These are phyloP conservation scores for Rhamnusium bicolor DNA, from an alignment of 2,888 invertebrate genomes.

Conservation along the genomic window DNA sequence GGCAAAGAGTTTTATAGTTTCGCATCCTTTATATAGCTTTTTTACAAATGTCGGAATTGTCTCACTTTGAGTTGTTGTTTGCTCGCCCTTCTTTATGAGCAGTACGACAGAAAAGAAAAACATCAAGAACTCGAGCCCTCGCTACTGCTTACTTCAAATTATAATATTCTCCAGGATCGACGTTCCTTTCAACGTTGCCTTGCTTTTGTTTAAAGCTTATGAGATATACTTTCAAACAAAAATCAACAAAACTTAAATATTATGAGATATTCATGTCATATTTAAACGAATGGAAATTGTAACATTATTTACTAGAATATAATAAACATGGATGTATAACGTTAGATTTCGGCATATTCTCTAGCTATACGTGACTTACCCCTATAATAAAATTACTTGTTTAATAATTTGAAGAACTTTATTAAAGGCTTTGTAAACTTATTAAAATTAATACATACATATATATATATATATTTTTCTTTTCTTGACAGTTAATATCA, in stretches of 20 bases:
- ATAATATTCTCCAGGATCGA: slow-evolving; percentile 53
- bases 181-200: slow-evolving; percentile 46
- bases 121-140: slow-evolving; percentile 47
- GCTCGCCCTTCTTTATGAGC: slow-evolving; percentile 54
- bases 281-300: slow-evolving; percentile 12
- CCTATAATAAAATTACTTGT: neutral
- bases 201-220: slow-evolving; percentile 53
- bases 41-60: slow-evolving; percentile 66
- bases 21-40: slow-evolving; percentile 66
- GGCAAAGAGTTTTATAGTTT: slow-evolving; percentile 68
- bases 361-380: neutral
- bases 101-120: slow-evolving; percentile 52
- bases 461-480: too few relatives aligned
- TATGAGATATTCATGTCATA: slow-evolving; percentile 33
- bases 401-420: neutral
- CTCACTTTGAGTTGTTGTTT: slow-evolving; percentile 63
- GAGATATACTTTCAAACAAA: slow-evolving; percentile 50
- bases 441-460: too few relatives aligned
- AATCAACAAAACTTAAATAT: slow-evolving; percentile 49
- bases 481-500: too few relatives aligned
- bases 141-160: slow-evolving; percentile 50
- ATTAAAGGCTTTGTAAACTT: neutral
- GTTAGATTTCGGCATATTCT: neutral
- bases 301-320: slow-evolving; percentile 12
- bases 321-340: neutral